These are phyloP conservation scores for Machimus rusticus DNA, from an alignment of 2,888 invertebrate genomes.

Conservation along the genomic window DNA sequence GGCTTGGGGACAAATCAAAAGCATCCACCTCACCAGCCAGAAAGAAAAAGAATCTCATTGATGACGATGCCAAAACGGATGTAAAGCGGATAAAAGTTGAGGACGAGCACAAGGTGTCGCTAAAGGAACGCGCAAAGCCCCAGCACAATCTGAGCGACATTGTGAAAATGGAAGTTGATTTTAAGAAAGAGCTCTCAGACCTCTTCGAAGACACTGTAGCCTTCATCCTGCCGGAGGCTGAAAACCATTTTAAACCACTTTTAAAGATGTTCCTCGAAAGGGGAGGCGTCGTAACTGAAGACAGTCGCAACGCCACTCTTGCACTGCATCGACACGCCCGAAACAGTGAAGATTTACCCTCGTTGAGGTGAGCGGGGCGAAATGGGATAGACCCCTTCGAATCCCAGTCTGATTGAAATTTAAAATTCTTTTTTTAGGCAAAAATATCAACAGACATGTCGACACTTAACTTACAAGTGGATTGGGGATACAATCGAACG, in stretches of 20 bases:
- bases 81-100: conserved; percentile 24
- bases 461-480: conserved; percentile 57
- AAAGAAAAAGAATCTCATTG: background rate
- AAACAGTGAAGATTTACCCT: conserved; percentile 42
- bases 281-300: conserved; percentile 54
- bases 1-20: background rate
- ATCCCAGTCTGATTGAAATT: conserved; percentile 1
- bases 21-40: background rate
- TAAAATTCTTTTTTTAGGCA: conserved; percentile 50
- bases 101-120: background rate
- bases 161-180: background rate
- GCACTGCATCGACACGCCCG: conserved; percentile 45
- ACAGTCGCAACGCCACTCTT: conserved; percentile 53
- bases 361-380: conserved; percentile 45
- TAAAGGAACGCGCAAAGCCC: background rate
- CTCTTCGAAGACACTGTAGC: conserved; percentile 47
- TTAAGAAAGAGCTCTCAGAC: conserved; percentile 9
- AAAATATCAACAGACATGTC: conserved; percentile 54
- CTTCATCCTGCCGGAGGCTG: conserved; percentile 42
- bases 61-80: background rate
- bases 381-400: background rate
- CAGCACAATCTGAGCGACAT: background rate
- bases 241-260: background rate
- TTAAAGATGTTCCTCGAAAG: conserved; percentile 42
- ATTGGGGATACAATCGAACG: conserved; percentile 53